Evolutionary conservation across 30 jellyfish, hydroid and myxozoan species (phyloP).

Genomic region (Nemopilema nomurai): DNA sequence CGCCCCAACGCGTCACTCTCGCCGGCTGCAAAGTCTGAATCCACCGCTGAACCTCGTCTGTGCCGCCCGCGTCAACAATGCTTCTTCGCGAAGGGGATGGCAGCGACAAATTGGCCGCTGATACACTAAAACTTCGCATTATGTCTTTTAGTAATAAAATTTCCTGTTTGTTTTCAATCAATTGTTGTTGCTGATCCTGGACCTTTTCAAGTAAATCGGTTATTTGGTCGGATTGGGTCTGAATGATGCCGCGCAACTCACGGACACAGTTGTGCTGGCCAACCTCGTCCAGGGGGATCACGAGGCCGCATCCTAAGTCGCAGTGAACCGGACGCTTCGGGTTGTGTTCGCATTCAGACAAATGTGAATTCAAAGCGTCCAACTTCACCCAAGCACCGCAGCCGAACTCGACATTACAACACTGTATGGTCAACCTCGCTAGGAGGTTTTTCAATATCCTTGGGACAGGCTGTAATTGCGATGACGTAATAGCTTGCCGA

Average conservation of each 20-base stretch:
- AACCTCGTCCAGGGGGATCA: conserved; percentile 87
- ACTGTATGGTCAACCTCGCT: conserved; percentile 83
- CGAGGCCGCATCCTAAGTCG: conserved; percentile 94
- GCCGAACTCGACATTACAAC: conserved; percentile 89
- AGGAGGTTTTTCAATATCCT: conserved; percentile 91
- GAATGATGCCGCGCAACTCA: conserved; percentile 83
- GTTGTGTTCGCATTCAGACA: conserved; percentile 88
- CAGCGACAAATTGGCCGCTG: conserved; percentile 79
- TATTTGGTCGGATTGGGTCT: conserved; percentile 87
- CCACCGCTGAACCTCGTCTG: conserved; percentile 98
- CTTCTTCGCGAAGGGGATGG: conserved; percentile 81
- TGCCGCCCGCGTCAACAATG: conserved; percentile 78
- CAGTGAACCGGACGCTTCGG: conserved; percentile 98
- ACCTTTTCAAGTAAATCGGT: conserved; percentile 81
- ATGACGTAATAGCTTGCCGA: conserved; percentile 77
- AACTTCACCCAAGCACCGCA: conserved; percentile 86
- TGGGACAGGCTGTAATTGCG: conserved; percentile 92
- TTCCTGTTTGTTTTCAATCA: conserved; percentile 83
- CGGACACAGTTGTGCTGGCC: conserved; percentile 93
- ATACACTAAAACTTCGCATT: conserved; percentile 87
- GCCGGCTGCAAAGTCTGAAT: conserved; percentile 92
- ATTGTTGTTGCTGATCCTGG: conserved; percentile 87
- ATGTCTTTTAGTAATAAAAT: conserved; percentile 79
- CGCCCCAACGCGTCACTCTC: conserved; percentile 99
- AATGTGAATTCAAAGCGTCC: conserved; percentile 83